Percentiles rank a stretch among this genome's conserved stretches.
These are phyloP conservation scores for Mimachlamys varia DNA, from an alignment of 2,888 invertebrate species.

Conservation along the genomic window DNA sequence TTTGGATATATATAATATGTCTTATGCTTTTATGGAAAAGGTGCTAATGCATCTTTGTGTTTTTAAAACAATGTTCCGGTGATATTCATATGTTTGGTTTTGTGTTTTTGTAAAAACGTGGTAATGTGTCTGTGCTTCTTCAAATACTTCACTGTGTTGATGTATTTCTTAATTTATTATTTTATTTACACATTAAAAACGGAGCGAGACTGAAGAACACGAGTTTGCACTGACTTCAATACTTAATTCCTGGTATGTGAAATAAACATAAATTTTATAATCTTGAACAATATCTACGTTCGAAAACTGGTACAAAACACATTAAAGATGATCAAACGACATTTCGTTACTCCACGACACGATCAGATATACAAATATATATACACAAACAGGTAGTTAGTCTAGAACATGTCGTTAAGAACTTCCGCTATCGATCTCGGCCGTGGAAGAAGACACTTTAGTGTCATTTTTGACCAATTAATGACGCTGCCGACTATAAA, in stretches of 20 bases:
- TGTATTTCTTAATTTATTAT: not conserved
- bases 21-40: too few species aligned
- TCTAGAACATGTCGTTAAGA: not conserved
- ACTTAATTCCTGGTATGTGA: not conserved
- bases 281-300: too few species aligned
- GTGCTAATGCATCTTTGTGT: too few species aligned
- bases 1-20: too few species aligned
- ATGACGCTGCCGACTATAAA: not conserved
- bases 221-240: not conserved
- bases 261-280: too few species aligned
- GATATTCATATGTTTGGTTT: too few species aligned
- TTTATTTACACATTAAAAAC: not conserved
- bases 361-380: too few species aligned
- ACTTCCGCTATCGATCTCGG: not conserved
- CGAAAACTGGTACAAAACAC: not conserved
- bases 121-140: not conserved
- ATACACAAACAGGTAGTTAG: not conserved
- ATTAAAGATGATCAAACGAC: not conserved
- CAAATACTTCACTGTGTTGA: not conserved
- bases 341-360: too few species aligned
- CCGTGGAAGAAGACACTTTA: not conserved
- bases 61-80: too few species aligned
- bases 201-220: not conserved
- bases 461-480: not conserved
- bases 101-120: not conserved